Evolutionary conservation across 1,140 invertebrate genomes (phyloP), one percentile per base, ranked within the genome.

Genomic region (Zaprionus inermis): DNA sequence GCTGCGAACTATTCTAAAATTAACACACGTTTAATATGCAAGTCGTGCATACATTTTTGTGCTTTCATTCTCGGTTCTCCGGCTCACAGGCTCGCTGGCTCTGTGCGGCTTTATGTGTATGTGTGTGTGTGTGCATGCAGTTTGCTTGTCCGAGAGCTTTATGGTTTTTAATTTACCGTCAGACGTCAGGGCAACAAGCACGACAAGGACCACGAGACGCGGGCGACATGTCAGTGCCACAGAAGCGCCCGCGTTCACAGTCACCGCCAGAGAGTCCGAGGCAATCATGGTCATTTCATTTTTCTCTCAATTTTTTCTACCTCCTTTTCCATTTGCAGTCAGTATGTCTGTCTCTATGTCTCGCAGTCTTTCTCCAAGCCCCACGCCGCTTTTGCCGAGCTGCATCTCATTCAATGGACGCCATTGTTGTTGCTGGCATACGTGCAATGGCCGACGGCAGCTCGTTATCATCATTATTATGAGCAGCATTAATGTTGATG

Each of bases 21-120:
- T 88, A 84, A 88, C 84, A 88, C 84, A 89, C 84, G 84, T 89
- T 88, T 88, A 88, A 89, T 88, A 88, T 88, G 84, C 84, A 89
- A 84, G 85, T 89, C 84, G 84, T 88, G 84, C 84, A 88, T 88
- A 88, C 88, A 86, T 88, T 86, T 76, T 72, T 58, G 72, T 76
- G 70, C 76, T 76, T 32, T 52, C 72, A 64, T 72, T 83, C 73
- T 52, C 51, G 36, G 20, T 28, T 38, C 20, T 24, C 20, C n/a
- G n/a, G 46, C 41, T 69, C 20, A 10, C n/a, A 22, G 14, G 44
- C 18, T 49, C 28, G 55, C 54, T 30, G 24, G 24, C 32, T 51
- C 52, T 38, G 18, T 24, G n/a, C 14, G 18, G 55, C 41, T 69
- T 14, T 6, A n/a, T 38, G 24, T 16, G 22, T 34, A 4, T 34